Percentiles rank a stretch among this genome's conserved stretches.
Evolutionary conservation across 2,113 vertebrate genomes (phyloP).

Genomic region (Callopanchax toddi): DNA sequence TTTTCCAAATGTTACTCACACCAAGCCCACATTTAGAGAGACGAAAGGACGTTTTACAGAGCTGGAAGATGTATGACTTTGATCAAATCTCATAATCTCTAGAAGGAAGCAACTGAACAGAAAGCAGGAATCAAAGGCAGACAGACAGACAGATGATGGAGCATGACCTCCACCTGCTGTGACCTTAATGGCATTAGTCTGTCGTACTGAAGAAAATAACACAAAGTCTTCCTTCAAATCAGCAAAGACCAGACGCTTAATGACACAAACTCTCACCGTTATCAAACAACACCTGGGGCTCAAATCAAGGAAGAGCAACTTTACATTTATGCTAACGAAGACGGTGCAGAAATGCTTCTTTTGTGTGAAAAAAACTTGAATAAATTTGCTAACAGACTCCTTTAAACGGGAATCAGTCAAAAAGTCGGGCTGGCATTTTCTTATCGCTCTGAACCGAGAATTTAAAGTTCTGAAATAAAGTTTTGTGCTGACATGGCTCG

Average conservation of each 20-base stretch:
- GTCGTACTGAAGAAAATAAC: conserved; percentile 27
- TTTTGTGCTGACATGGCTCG: conserved; percentile 36
- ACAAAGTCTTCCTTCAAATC: conserved; percentile 28
- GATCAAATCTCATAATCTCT: conserved; percentile 50
- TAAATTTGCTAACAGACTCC: conserved; percentile 11
- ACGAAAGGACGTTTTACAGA: conserved; percentile 44
- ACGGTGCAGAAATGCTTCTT: background rate
- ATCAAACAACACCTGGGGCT: conserved; percentile 20
- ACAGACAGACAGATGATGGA: conserved; percentile 15
- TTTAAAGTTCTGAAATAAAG: conserved; percentile 27
- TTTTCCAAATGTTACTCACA: conserved; percentile 67
- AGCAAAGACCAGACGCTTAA: conserved; percentile 32
- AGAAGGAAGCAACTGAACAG: conserved; percentile 43
- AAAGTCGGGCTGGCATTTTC: conserved; percentile 1
- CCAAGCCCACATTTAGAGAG: conserved; percentile 41
- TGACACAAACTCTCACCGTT: conserved; percentile 14
- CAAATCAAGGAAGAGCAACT: conserved; percentile 8
- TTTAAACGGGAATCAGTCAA: conserved; percentile 25
- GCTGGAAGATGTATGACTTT: conserved; percentile 47
- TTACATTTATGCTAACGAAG: background rate
- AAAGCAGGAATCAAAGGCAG: conserved; percentile 28
- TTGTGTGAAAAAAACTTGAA: background rate
- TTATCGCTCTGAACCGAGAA: conserved; percentile 29
- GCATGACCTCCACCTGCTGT: conserved; percentile 41
- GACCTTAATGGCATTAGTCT: conserved; percentile 34